Conservation (phyloP, 2,113 vertebrate genomes). For the Nematolebias whitei region DNA sequence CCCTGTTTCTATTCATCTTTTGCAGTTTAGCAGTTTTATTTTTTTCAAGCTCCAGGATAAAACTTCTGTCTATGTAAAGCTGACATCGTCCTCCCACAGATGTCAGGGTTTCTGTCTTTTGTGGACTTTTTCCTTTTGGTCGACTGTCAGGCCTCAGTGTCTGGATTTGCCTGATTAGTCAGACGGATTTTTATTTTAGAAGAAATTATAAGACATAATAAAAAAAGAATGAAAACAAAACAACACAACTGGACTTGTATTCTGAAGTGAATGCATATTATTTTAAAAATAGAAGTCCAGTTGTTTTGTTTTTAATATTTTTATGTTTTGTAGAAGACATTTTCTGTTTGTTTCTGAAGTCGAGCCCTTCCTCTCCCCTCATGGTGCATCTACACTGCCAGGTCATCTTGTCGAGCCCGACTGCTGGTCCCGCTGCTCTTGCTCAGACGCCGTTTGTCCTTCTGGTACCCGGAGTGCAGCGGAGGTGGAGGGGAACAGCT, state of each 20-base stretch:
- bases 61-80: conserved; percentile 31
- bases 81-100: conserved; percentile 42
- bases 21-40: conserved; percentile 40
- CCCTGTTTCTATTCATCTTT: conserved; percentile 46
- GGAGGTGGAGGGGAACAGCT: conserved; percentile 63
- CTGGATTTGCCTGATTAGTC: conserved; percentile 6
- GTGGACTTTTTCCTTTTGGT: conserved; percentile 1
- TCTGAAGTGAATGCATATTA: too few relatives aligned
- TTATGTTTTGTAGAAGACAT: too few relatives aligned
- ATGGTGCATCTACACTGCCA: conserved; percentile 83
- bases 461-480: conserved; percentile 74
- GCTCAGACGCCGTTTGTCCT: conserved; percentile 88
- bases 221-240: too few relatives aligned
- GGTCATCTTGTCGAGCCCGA: conserved; percentile 87
- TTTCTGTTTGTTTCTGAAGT: conserved; percentile 12
- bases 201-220: too few relatives aligned
- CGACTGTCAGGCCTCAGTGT: neutral
- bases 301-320: too few relatives aligned
- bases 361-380: neutral
- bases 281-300: neutral
- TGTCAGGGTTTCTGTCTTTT: conserved; percentile 11
- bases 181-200: conserved; percentile 11
- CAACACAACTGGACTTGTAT: too few relatives aligned
- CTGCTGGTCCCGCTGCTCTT: conserved; percentile 88
- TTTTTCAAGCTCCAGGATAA: conserved; percentile 18